A percentile compares a stretch with the other conserved stretches of the same genome.
Conservation (phyloP, 2,113 vertebrate genomes). For the Orcinus orca region DNA sequence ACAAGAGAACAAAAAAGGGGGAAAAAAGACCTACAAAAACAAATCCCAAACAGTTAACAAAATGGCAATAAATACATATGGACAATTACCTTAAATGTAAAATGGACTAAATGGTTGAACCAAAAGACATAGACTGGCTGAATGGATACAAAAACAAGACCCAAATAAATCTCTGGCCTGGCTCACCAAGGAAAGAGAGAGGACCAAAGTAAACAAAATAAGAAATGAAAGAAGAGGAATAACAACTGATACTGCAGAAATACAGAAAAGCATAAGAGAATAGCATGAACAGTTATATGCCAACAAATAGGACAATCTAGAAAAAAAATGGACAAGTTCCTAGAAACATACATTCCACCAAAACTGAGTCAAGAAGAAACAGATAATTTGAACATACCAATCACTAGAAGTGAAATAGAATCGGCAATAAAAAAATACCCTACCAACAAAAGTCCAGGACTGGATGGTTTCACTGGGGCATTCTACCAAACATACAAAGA, state of each 20-base stretch:
- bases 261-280: not conserved
- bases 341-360: not conserved
- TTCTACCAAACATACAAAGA: not conserved
- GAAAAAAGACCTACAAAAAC: not conserved
- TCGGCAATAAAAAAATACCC: not conserved
- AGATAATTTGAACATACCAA: not conserved
- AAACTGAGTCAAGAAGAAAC: not conserved
- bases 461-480: not conserved
- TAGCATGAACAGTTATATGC: not conserved
- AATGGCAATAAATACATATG: not conserved
- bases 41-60: not conserved
- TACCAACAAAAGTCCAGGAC: not conserved
- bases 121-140: not conserved
- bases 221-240: not conserved
- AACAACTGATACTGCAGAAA: not conserved
- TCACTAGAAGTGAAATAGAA: not conserved
- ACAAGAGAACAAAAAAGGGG: not conserved
- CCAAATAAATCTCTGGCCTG: not conserved
- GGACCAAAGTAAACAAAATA: not conserved
- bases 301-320: not conserved
- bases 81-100: not conserved
- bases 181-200: not conserved
- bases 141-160: not conserved
- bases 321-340: not conserved
- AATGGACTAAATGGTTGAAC: not conserved